Base-by-base conservation (phyloP, 2,797 vertebrate genomes). In the Cichlasoma orientale region DNA sequence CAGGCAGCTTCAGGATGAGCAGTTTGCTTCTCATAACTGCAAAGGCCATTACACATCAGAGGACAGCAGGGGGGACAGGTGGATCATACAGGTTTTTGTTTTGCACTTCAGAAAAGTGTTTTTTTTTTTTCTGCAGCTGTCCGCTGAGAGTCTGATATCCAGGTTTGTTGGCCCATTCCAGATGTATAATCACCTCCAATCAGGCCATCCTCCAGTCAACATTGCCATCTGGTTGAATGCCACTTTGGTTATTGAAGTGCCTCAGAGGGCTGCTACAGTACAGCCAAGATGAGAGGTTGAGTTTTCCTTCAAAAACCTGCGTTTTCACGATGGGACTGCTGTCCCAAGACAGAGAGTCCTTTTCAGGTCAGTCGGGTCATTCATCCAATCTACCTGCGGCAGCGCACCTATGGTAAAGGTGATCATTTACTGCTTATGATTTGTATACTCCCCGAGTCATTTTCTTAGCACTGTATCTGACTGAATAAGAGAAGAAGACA, bases 181-280 rank as follows among this genome's bases (percentile, higher is more conserved):
- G 86, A 83, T 90, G 80, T 82, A 63, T 92, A 88, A 90, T 90
- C 82, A 75, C 61, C 82, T 84, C 69, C 72, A 66, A 78, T 87
- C 78, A 86, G 84, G 58, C 68, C 69, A 25, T 75, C 55, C 76
- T 81, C 81, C 74, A 79, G 72, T 84, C 80, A 56, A 61, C 70
- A 52, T 77, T 77, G 78, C 89, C 88, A 88, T 88, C 80, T 92
- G 89, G 25, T 75, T 16, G 74, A 77, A 80, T 54, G 54, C 36
- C 58, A 74, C 72, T 83, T 72, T 70, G 76, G 76, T 74, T 61
- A 61, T 75, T 56, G 52, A 85, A 79, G 59, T 54, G 59, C 70
- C 74, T 78, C 63, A 55, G 56, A 77, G 79, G 50, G 70, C 73
- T 56, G 41, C 75, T 55, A 18, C 27, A 23, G 66, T 55, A 14